Evolutionary conservation across 2,797 vertebrate species (phyloP), one percentile per base, ranked within the genome.

Genomic region (Micrastur ruficollis): DNA sequence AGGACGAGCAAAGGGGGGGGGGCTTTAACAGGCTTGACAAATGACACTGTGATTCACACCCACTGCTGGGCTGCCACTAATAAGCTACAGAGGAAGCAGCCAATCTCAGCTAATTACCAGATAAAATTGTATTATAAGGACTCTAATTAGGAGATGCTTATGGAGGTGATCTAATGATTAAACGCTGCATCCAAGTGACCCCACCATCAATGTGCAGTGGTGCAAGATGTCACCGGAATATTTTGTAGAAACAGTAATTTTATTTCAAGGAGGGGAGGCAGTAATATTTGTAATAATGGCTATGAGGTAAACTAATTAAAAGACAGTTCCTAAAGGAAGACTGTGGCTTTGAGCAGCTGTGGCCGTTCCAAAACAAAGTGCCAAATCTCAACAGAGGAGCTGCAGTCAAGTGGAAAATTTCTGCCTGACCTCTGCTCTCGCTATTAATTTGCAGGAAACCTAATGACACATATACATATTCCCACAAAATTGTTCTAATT

Each of bases 391-490:
- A 97, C 97, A 98, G 98, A 98, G 98, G 96, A 98, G 98, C 97
- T 97, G 98, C 98, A 99, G 98, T 98, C 98, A 98, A 99, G 99
- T 99, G 99, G 98, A 99, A 99, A 99, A 99, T 98, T 98, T 98
- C 97, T 97, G 98, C 98, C 98, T 99, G 99, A 99, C 98, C 99
- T 98, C 97, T 98, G 98, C 98, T 98, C 98, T 97, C 75, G 98
- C 98, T 99, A 99, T 99, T 99, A 99, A 99, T 99, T 99, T 99
- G 99, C 98, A 99, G 98, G 98, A 98, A 98, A 99, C 98, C 99
- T 99, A 99, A 99, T 99, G 99, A 99, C 99, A 99, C 98, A 99
- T 98, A 99, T 99, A 99, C 99, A 99, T 99, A 99, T 99, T 99
- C 98, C 98, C 98, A 98, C 98, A 99, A 99, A 99, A 99, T 99